Conservation (phyloP, 2,113 vertebrate genomes). For the Albula goreensis region DNA sequence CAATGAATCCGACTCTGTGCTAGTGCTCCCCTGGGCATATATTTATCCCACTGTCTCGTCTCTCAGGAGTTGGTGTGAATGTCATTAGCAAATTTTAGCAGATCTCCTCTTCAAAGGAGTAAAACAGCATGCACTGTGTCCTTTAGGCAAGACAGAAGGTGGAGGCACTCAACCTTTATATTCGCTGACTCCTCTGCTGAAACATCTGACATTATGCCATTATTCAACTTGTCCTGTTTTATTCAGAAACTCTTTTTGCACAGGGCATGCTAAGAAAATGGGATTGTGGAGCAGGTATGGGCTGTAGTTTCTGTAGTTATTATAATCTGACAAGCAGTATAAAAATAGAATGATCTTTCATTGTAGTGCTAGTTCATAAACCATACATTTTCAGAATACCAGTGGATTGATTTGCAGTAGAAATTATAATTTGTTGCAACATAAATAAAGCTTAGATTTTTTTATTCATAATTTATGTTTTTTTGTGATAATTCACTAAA, state of each 20-base stretch:
- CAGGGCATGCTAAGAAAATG: neutral
- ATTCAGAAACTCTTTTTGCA: neutral
- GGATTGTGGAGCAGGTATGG: too few relatives aligned
- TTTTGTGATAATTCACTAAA: too few relatives aligned
- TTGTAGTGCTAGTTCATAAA: too few relatives aligned
- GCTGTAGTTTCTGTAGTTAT: too few relatives aligned
- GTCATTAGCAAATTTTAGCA: neutral
- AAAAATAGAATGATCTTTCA: too few relatives aligned
- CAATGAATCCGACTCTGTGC: slow-evolving; percentile 40
- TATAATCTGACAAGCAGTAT: too few relatives aligned
- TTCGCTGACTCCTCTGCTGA: neutral
- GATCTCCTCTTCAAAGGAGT: neutral
- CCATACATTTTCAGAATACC: too few relatives aligned
- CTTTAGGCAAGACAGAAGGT: slow-evolving; percentile 3
- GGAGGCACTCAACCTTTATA: neutral
- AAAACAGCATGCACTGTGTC: neutral
- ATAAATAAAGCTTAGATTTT: too few relatives aligned
- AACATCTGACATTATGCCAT: neutral
- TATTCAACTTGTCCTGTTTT: neutral
- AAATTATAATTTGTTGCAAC: too few relatives aligned
- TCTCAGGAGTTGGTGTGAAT: neutral
- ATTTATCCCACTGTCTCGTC: slow-evolving; percentile 20
- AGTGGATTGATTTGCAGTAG: too few relatives aligned
- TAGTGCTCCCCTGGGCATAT: slow-evolving; percentile 38
- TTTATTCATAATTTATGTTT: too few relatives aligned